phyloP scores from a whole-genome alignment of 2,113 vertebrate genomes.

The Dromaius novaehollandiae region DNA sequence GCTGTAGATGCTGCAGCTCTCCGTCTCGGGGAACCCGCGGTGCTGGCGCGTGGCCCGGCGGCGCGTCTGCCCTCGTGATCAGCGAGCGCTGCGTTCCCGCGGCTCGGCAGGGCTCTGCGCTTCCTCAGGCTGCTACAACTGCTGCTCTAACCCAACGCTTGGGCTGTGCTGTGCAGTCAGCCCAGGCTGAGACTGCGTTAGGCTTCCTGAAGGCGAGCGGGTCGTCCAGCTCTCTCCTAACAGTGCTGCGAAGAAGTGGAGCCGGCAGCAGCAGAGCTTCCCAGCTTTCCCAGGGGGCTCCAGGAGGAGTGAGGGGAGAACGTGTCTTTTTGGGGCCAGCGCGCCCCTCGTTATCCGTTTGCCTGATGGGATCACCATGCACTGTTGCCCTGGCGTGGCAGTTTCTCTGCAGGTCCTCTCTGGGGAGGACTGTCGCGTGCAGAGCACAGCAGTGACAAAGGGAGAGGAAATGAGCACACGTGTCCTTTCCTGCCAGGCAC shows the following conservation, averaged over 20 bases:
- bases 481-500: not conserved
- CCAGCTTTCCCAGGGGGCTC: no score
- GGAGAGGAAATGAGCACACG: not conserved
- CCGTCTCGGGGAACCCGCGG: rapidly evolving
- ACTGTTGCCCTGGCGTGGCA: not conserved
- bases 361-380: rapidly evolving
- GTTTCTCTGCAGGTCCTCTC: not conserved
- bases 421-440: not conserved
- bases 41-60: not conserved
- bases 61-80: not conserved
- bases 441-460: not conserved
- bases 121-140: not conserved
- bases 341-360: not conserved
- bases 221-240: not conserved
- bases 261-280: not conserved
- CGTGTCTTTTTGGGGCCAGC: not conserved
- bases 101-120: rapidly evolving
- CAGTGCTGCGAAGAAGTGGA: rapidly evolving
- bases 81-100: not conserved
- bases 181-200: rapidly evolving
- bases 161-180: rapidly evolving
- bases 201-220: rapidly evolving
- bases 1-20: not conserved
- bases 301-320: not conserved
- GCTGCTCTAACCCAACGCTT: not conserved